Percentiles rank a stretch among this genome's conserved stretches.
phyloP scores from a whole-genome alignment of 2,888 invertebrate genomes.

The Sarcophaga rosellei region DNA sequence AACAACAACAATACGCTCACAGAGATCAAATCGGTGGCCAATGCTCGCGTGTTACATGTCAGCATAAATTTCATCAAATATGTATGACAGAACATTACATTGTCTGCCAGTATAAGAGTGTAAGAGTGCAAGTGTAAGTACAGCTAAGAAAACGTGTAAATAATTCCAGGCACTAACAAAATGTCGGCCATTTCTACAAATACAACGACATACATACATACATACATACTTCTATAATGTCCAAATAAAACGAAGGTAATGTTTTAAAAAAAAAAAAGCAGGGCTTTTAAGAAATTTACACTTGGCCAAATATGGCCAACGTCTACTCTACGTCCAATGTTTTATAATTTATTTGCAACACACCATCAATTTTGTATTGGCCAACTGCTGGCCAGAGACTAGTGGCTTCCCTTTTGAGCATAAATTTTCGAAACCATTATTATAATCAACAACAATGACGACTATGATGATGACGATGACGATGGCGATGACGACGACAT shows the following conservation, averaged over 20 bases:
- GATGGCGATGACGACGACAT: not conserved
- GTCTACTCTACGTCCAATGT: conserved; percentile 14
- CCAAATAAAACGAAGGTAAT: not conserved
- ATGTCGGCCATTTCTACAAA: conserved; percentile 57
- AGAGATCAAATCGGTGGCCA: conserved; percentile 62
- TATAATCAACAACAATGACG: too few species aligned
- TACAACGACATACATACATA: too few species aligned
- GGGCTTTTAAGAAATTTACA: conserved; percentile 45
- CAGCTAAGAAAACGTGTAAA: too few species aligned
- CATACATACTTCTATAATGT: too few species aligned
- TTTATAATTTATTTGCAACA: conserved; percentile 34
- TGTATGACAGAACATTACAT: conserved; percentile 9
- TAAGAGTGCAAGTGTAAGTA: not conserved
- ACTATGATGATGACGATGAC: too few species aligned
- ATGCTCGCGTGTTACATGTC: conserved; percentile 79
- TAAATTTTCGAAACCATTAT: conserved; percentile 44
- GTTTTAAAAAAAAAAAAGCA: not conserved
- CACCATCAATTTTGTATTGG: conserved; percentile 21
- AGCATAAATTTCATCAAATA: conserved; percentile 68
- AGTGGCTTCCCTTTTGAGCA: conserved; percentile 22
- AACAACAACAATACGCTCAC: not conserved
- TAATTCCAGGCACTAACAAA: conserved; percentile 29
- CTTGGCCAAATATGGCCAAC: conserved; percentile 59
- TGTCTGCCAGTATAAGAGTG: not conserved
- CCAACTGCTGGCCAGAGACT: not conserved